Conservation (phyloP, 2,113 vertebrate species). For the Hippocampus barbouri region DNA sequence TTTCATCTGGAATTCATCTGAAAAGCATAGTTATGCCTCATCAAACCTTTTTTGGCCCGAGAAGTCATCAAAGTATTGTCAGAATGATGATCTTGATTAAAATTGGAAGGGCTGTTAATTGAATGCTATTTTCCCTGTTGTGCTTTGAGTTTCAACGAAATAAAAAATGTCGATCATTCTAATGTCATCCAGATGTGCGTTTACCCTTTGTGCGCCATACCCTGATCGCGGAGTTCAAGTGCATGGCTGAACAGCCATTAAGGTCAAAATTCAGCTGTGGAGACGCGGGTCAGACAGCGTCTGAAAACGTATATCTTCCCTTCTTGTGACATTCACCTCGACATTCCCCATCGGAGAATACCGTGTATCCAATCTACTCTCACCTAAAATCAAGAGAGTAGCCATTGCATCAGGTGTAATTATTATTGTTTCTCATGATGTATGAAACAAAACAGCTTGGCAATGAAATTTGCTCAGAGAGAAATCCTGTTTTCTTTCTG, state of each 20-base stretch:
- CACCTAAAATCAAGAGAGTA: background rate
- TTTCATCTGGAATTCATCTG: background rate
- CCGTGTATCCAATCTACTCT: background rate
- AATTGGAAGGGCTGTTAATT: background rate
- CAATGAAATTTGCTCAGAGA: too few relatives aligned
- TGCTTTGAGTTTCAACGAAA: background rate
- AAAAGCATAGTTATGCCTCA: background rate
- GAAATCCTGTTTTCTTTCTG: too few relatives aligned
- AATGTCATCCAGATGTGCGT: constrained; percentile 28
- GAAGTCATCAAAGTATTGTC: background rate
- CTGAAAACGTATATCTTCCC: background rate
- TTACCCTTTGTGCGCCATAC: constrained; percentile 4
- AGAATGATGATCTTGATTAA: background rate
- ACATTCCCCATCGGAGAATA: background rate
- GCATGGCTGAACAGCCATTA: background rate
- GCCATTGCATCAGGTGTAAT: background rate
- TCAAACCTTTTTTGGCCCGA: background rate
- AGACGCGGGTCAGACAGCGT: constrained; percentile 12
- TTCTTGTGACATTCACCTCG: background rate
- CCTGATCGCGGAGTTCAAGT: constrained; percentile 15
- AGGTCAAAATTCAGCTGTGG: constrained; percentile 15
- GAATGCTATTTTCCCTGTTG: background rate
- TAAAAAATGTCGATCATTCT: background rate
- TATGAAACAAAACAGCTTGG: too few relatives aligned
- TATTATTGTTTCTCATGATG: too few relatives aligned